Evolutionary conservation across 2,113 vertebrate species (phyloP).

Genomic region (Cranoglanis bouderius): DNA sequence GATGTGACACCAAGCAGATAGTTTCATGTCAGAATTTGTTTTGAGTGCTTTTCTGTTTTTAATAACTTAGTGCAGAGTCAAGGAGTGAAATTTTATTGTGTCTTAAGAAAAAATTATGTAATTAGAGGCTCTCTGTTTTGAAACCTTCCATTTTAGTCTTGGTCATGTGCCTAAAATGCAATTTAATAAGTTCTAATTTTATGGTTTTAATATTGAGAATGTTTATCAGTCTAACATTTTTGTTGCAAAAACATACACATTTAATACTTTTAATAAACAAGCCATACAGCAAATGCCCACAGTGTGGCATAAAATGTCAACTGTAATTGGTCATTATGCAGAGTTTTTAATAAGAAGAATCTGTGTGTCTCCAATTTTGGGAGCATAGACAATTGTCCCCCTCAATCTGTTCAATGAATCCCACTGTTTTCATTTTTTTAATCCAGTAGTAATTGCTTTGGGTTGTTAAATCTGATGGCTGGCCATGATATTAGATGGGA

Average conservation of each 20-base stretch:
- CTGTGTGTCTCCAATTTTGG: neutral
- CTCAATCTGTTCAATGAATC: neutral
- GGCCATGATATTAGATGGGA: neutral
- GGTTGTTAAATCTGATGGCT: neutral
- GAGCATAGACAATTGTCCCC: neutral
- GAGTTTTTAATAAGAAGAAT: neutral
- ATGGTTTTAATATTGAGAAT: neutral
- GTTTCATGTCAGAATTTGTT: neutral
- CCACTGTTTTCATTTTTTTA: neutral
- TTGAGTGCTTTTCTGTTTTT: neutral
- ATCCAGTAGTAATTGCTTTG: neutral
- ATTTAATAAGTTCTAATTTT: neutral
- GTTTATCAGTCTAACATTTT: neutral
- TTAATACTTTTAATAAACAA: neutral
- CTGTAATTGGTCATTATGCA: neutral
- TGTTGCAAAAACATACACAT: neutral
- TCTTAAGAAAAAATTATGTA: neutral
- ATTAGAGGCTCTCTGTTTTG: neutral
- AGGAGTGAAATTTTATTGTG: neutral
- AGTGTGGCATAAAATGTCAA: neutral
- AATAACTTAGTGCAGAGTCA: neutral
- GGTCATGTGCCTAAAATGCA: neutral
- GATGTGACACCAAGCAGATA: neutral
- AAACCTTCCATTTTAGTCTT: neutral
- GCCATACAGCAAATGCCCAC: neutral